A percentile compares a stretch with the other conserved stretches of the same genome.
Conservation (phyloP, 2,797 vertebrate genomes). For the Odontamblyopus lacepedii region DNA sequence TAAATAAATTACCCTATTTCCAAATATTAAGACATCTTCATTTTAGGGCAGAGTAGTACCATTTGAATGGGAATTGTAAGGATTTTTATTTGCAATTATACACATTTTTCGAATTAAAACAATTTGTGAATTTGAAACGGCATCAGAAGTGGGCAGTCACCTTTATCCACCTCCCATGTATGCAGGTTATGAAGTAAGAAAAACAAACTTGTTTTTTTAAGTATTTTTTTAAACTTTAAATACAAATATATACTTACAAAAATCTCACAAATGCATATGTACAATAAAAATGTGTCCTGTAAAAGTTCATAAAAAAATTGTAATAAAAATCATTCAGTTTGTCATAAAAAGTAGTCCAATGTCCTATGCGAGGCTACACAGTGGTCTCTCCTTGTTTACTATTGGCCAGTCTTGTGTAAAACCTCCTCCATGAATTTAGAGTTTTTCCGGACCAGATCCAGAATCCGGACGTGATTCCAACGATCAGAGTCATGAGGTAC, state of each 20-base stretch:
- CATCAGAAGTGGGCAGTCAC: not conserved
- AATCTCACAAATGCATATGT: slow-evolving; percentile 90
- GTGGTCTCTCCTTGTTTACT: slow-evolving; percentile 94
- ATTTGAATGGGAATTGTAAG: too few relatives aligned
- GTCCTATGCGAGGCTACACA: slow-evolving; percentile 73
- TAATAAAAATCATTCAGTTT: slow-evolving; percentile 53
- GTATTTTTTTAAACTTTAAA: slow-evolving; percentile 81
- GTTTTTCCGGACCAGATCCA: slow-evolving; percentile 99
- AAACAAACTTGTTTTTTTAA: slow-evolving; percentile 28
- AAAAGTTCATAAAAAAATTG: slow-evolving; percentile 32
- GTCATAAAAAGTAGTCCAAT: slow-evolving; percentile 27
- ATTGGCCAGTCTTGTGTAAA: slow-evolving; percentile 92
- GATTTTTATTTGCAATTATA: too few relatives aligned
- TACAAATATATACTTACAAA: slow-evolving; percentile 93
- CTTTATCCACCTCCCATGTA: slow-evolving; percentile 13
- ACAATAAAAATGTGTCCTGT: slow-evolving; percentile 74
- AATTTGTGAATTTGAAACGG: not conserved
- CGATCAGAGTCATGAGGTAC: slow-evolving; percentile 96
- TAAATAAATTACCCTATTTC: too few relatives aligned
- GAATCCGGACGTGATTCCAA: slow-evolving; percentile 96
- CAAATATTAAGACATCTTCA: not conserved
- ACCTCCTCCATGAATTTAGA: slow-evolving; percentile 95
- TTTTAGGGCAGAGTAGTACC: too few relatives aligned
- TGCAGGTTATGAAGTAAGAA: slow-evolving; percentile 43
- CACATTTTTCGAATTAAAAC: too few relatives aligned